Evolutionary conservation across 2,888 invertebrate genomes (phyloP).

Genomic region (Cheilosia vernalis): DNA sequence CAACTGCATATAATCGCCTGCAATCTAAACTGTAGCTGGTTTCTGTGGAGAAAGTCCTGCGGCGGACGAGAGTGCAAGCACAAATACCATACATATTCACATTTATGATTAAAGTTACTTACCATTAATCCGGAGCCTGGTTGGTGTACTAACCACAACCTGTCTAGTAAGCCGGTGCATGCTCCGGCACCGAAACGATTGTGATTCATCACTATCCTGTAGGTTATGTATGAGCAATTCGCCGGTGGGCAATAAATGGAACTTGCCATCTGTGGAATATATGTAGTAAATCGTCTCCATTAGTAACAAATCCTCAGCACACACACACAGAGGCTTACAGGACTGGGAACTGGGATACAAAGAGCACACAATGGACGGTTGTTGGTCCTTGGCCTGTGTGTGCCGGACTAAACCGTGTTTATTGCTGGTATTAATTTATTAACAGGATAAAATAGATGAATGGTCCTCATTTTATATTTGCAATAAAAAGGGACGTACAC

Average conservation of each 20-base stretch:
- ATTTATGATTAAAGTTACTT: slow-evolving; percentile 80
- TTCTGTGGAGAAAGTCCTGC: not conserved
- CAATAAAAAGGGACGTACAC: slow-evolving; percentile 26
- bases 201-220: slow-evolving; percentile 89
- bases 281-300: slow-evolving; percentile 67
- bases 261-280: slow-evolving; percentile 87
- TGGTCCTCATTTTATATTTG: slow-evolving; percentile 47
- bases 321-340: not conserved
- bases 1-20: slow-evolving; percentile 37
- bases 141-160: slow-evolving; percentile 88
- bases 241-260: slow-evolving; percentile 89
- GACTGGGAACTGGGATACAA: no score
- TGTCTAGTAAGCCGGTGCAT: slow-evolving; percentile 90
- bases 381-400: slow-evolving; percentile 1
- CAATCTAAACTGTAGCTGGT: slow-evolving; percentile 43
- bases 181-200: slow-evolving; percentile 88
- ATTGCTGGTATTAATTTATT: slow-evolving; percentile 57
- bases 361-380: not conserved
- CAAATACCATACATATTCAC: slow-evolving; percentile 37
- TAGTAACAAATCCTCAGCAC: slow-evolving; percentile 62
- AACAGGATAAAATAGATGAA: slow-evolving; percentile 47
- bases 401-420: slow-evolving; percentile 46
- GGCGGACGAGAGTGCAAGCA: not conserved
- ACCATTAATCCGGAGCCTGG: slow-evolving; percentile 89
- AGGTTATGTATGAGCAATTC: slow-evolving; percentile 90